Evolutionary conservation across 2,888 invertebrate genomes (phyloP), one percentile per base, ranked within the genome.

Genomic region (Agriopis leucophaearia): DNA sequence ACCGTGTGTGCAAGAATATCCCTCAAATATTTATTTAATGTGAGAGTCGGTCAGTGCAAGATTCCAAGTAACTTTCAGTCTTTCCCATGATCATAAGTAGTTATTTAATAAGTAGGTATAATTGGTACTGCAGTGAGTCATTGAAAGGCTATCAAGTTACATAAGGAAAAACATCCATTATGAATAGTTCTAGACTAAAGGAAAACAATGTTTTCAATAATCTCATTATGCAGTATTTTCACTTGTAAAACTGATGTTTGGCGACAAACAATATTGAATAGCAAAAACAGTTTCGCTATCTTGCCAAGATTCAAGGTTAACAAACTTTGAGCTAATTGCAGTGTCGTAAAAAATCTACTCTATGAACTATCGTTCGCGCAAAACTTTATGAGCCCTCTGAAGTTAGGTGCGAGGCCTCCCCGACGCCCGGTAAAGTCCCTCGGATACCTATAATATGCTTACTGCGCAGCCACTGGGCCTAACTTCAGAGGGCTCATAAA

Each of bases 291-390:
- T 27, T 51, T 15, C 8, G 13, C 38, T 27, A 50, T 12, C 8
- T 55, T 55, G 55, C 42, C 42, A 42, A 55, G 18, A 27, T 47
- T 36, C 12, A n/a, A 56, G 58, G 48, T 38, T 48, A 58, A 48
- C 40, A 38, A 58, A 36, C 58, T 48, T 8, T 58, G 27, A 18
- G 58, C 10, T n/a, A 52, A 50, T 50, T 35, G n/a, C 48, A 64
- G 50, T 56, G 35, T 47, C 38, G 13, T 48, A 58, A 58, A 58
- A 48, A 58, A 35, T 57, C 0, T 18, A n/a, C 8, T 12, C 18
- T 47, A 47, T 58, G 48, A 55, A 47, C 27, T 27, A 27, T 10
- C 50, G n/a, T n/a, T n/a, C n/a, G n/a, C n/a, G n/a, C n/a, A n/a
- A n/a, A n/a, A n/a, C n/a, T n/a, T n/a, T n/a, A n/a, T n/a, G n/a